Evolutionary conservation across 2,888 invertebrate genomes (phyloP).

Genomic region (Homarus gammarus): DNA sequence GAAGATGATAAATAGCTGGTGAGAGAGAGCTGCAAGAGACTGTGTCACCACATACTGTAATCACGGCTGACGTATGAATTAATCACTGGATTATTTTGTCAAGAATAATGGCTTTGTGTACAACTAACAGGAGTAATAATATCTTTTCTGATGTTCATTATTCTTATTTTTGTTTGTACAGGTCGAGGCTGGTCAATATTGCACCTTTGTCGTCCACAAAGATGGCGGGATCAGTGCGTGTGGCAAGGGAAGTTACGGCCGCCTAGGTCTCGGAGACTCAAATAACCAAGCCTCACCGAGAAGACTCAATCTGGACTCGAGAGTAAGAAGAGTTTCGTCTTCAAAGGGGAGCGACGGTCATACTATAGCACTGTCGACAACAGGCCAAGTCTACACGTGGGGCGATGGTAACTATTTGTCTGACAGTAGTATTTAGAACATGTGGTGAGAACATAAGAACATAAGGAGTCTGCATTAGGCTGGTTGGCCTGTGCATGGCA

Average conservation of each 20-base stretch:
- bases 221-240: conserved; percentile 83
- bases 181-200: conserved; percentile 85
- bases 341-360: conserved; percentile 84
- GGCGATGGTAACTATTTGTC: conserved; percentile 80
- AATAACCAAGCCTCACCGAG: conserved; percentile 82
- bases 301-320: conserved; percentile 81
- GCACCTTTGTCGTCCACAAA: conserved; percentile 83
- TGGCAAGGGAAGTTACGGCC: conserved; percentile 84
- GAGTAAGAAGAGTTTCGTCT: conserved; percentile 81
- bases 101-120: too few relatives aligned
- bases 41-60: too few relatives aligned
- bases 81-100: too few relatives aligned
- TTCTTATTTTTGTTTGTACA: conserved; percentile 77
- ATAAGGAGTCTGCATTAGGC: too few relatives aligned
- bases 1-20: too few relatives aligned
- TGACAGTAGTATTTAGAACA: too few relatives aligned
- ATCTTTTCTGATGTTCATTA: too few relatives aligned
- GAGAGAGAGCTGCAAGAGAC: too few relatives aligned
- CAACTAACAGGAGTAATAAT: too few relatives aligned
- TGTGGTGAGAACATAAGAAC: too few relatives aligned
- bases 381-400: conserved; percentile 82
- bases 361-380: conserved; percentile 82
- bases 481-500: too few relatives aligned
- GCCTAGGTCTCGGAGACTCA: conserved; percentile 84
- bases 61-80: too few relatives aligned